Percentiles rank a stretch among this genome's conserved stretches.
phyloP scores from a whole-genome alignment of 1,140 invertebrate genomes.

The Dendroctonus ponderosae region DNA sequence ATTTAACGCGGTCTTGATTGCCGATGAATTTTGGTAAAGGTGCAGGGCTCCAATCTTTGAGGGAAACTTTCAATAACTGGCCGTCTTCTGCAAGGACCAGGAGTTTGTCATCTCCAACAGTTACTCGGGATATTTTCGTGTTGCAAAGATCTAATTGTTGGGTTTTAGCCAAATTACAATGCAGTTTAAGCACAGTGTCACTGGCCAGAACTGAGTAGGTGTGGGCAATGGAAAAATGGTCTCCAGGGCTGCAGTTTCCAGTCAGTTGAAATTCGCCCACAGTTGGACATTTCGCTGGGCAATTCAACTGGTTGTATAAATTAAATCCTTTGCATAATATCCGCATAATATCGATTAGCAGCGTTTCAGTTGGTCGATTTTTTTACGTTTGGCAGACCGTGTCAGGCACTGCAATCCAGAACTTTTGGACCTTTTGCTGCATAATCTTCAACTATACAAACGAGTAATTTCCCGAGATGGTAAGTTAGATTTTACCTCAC shows the following conservation, averaged over 20 bases:
- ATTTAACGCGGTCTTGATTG: slow-evolving; percentile 41
- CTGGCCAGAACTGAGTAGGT: slow-evolving; percentile 18
- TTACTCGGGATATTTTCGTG: slow-evolving; percentile 29
- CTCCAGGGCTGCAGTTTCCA: slow-evolving; percentile 7
- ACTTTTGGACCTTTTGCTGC: too few relatives aligned
- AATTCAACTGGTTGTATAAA: slow-evolving; percentile 40
- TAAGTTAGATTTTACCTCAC: too few relatives aligned
- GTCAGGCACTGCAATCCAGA: slow-evolving; percentile 9
- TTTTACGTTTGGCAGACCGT: slow-evolving; percentile 33
- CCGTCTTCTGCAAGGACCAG: slow-evolving; percentile 27
- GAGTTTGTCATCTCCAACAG: slow-evolving; percentile 33
- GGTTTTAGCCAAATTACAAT: slow-evolving; percentile 6
- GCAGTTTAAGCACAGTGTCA: slow-evolving; percentile 11
- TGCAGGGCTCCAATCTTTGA: slow-evolving; percentile 22
- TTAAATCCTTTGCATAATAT: slow-evolving; percentile 43
- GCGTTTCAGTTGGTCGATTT: slow-evolving; percentile 11
- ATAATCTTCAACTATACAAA: too few relatives aligned
- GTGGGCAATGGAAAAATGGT: slow-evolving; percentile 22
- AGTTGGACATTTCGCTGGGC: slow-evolving; percentile 4
- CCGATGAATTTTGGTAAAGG: slow-evolving; percentile 30
- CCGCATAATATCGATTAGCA: slow-evolving; percentile 44
- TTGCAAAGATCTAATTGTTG: background rate
- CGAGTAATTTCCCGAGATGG: too few relatives aligned
- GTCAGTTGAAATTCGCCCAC: background rate
- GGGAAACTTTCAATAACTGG: slow-evolving; percentile 27